Conservation (phyloP, 2,797 vertebrate genomes). For the Numenius phaeopus region DNA sequence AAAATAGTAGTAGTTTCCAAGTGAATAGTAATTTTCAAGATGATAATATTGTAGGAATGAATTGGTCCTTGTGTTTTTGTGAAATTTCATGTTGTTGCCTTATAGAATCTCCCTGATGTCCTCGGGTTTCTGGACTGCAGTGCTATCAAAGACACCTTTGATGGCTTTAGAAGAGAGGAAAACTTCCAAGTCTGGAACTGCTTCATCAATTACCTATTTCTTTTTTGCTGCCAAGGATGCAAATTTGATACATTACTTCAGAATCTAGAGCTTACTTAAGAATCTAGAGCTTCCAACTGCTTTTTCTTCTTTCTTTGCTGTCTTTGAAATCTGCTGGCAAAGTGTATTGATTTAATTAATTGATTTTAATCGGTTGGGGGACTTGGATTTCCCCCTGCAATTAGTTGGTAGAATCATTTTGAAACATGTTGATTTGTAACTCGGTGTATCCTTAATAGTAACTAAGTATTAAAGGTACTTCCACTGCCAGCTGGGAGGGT, state of each 20-base stretch:
- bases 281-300: neutral
- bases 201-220: conserved; percentile 54
- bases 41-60: neutral
- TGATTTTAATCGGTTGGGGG: neutral
- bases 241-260: conserved; percentile 34
- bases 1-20: neutral
- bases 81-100: neutral
- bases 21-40: neutral
- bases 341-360: neutral
- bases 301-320: neutral
- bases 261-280: neutral
- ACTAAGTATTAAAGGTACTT: neutral
- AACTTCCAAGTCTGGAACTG: conserved; percentile 8
- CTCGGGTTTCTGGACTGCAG: neutral
- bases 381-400: neutral
- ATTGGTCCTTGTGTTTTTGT: neutral
- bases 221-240: conserved; percentile 14
- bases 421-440: neutral
- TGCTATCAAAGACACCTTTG: conserved; percentile 47
- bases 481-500: neutral
- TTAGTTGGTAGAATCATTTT: neutral
- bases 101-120: neutral
- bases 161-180: conserved; percentile 46
- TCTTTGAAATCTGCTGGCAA: neutral
- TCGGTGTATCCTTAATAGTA: neutral